Percentiles rank a stretch among this genome's conserved stretches.
These are phyloP conservation scores for Takifugu bimaculatus DNA, from an alignment of 2,113 vertebrate species.

Conservation along the genomic window DNA sequence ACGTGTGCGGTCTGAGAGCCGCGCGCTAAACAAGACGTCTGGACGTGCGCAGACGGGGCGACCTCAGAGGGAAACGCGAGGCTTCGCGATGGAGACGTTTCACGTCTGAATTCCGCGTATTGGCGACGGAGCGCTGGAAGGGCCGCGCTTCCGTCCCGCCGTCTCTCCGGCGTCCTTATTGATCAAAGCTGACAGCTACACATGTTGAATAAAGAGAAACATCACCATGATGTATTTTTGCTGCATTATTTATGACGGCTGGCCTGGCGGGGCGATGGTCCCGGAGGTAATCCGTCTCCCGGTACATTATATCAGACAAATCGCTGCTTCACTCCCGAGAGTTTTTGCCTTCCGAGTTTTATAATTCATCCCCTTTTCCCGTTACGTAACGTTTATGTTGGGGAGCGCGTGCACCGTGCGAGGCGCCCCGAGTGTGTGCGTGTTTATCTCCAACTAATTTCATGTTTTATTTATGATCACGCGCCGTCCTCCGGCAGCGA, in stretches of 20 bases:
- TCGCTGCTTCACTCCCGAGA: constrained; percentile 51
- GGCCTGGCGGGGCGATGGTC: constrained; percentile 56
- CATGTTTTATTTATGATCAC: constrained; percentile 41
- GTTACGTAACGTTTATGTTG: constrained; percentile 60
- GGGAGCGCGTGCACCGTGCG: background rate
- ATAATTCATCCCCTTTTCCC: constrained; percentile 43
- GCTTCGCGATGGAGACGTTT: constrained; percentile 32
- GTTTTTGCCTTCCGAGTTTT: constrained; percentile 47
- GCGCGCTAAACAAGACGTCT: too few relatives aligned
- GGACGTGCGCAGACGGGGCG: constrained; percentile 41
- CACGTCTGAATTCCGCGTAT: constrained; percentile 21
- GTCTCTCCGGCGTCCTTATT: constrained; percentile 61
- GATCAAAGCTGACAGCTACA: constrained; percentile 77
- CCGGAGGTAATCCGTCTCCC: constrained; percentile 67
- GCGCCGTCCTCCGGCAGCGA: background rate
- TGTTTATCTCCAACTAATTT: constrained; percentile 22
- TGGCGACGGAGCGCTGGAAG: background rate
- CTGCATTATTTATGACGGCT: constrained; percentile 71
- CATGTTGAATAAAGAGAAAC: constrained; percentile 73
- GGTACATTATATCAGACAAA: constrained; percentile 68
- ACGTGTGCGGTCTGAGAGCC: too few relatives aligned
- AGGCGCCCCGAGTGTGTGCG: constrained; percentile 6
- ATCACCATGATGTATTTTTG: constrained; percentile 69
- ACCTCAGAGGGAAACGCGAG: constrained; percentile 21
- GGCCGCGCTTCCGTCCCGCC: constrained; percentile 47